Percentiles rank a stretch among this genome's conserved stretches.
Evolutionary conservation across 2,113 vertebrate species (phyloP).

Genomic region (Hipposideros armiger): DNA sequence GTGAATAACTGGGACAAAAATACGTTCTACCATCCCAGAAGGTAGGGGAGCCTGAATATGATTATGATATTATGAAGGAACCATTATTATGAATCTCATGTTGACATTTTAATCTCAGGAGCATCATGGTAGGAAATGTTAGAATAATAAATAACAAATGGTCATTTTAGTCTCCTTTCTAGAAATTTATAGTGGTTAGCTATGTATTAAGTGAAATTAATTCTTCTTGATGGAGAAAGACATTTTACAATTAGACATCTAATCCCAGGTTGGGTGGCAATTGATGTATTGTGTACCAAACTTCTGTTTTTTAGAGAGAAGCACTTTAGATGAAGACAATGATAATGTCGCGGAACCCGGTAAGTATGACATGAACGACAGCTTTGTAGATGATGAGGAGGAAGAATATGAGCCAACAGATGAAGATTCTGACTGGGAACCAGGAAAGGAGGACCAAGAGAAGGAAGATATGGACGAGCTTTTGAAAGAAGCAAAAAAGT

Average conservation of each 20-base stretch:
- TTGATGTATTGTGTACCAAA: neutral
- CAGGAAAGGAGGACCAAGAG: conserved; percentile 86
- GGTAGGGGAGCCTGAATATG: neutral
- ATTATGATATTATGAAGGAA: neutral
- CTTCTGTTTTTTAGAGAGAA: conserved; percentile 80
- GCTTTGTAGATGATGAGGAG: conserved; percentile 87
- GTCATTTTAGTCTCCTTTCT: neutral
- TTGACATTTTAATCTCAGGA: conserved; percentile 10
- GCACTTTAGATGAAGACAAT: conserved; percentile 51
- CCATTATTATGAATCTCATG: neutral
- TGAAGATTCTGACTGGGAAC: conserved; percentile 91
- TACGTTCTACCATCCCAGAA: neutral
- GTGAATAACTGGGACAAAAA: neutral
- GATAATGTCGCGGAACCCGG: conserved; percentile 65
- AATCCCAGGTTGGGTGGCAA: neutral
- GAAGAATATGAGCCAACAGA: conserved; percentile 87
- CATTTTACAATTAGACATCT: neutral
- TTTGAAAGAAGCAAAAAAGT: conserved; percentile 84
- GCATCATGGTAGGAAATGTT: neutral
- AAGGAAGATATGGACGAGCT: conserved; percentile 85
- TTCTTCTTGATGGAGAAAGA: neutral
- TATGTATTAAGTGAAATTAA: neutral
- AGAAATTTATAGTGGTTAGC: neutral
- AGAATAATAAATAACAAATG: neutral
- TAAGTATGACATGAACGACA: conserved; percentile 83